Percentiles rank a stretch among this genome's conserved stretches.
Conservation (phyloP, 2,113 vertebrate genomes). For the Fukomys damarensis region DNA sequence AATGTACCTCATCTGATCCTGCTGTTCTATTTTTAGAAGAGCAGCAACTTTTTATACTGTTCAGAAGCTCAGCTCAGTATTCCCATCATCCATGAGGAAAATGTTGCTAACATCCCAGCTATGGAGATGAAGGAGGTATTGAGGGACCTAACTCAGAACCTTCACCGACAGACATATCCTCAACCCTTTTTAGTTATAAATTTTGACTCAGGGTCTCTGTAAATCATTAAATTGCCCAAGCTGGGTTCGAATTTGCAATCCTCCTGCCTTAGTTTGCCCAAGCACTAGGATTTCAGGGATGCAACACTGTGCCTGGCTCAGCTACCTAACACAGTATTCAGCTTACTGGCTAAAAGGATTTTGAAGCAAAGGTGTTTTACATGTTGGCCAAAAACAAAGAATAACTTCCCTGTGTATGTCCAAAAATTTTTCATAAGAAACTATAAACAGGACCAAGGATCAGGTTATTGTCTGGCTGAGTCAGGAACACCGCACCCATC, state of each 20-base stretch:
- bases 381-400: constrained; percentile 44
- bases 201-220: neutral
- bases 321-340: neutral
- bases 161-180: neutral
- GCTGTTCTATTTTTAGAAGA: neutral
- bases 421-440: constrained; percentile 49
- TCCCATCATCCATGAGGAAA: constrained; percentile 2
- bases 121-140: neutral
- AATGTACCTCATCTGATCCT: constrained; percentile 30
- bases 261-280: neutral
- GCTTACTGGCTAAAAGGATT: constrained; percentile 20
- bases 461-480: too few species aligned
- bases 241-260: neutral
- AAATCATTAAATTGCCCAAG: neutral
- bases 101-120: neutral
- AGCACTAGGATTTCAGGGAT: neutral
- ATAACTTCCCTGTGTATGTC: neutral
- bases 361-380: neutral
- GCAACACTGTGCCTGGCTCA: neutral
- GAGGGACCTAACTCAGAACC: neutral
- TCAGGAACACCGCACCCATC: too few species aligned
- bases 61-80: constrained; percentile 34
- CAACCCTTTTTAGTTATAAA: neutral
- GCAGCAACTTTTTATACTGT: neutral
- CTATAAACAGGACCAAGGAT: too few species aligned